phyloP scores from a whole-genome alignment of 2,113 vertebrate species.

The Cisticola juncidis region DNA sequence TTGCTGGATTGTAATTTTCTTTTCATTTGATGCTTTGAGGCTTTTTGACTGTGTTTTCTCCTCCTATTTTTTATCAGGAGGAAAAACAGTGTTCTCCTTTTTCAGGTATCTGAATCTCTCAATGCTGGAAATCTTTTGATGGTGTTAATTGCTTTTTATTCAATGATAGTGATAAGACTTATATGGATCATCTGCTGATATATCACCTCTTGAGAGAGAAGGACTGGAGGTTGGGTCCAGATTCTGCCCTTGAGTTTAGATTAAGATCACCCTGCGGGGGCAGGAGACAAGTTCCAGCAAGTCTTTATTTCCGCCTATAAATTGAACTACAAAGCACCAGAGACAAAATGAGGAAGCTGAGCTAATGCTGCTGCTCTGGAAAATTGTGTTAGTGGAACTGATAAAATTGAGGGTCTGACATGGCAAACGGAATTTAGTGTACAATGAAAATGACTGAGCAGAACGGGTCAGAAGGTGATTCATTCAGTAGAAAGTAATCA shows the following conservation, averaged over 20 bases:
- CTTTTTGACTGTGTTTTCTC: background rate
- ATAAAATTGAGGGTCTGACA: conserved; percentile 57
- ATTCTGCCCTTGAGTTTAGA: conserved; percentile 28
- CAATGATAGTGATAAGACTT: background rate
- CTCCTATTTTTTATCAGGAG: background rate
- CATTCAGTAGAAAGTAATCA: conserved; percentile 51
- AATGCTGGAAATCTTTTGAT: background rate
- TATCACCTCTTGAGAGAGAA: background rate
- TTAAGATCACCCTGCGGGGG: background rate
- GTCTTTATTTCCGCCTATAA: conserved; percentile 58
- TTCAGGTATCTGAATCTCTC: background rate
- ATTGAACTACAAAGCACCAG: conserved; percentile 53
- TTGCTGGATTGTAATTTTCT: background rate
- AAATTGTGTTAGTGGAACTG: conserved; percentile 59
- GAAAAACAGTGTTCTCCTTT: background rate
- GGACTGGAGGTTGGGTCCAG: background rate
- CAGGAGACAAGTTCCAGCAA: conserved; percentile 24
- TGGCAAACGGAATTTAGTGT: conserved; percentile 49
- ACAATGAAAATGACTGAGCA: conserved; percentile 50
- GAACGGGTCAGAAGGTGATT: conserved; percentile 27
- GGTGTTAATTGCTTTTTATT: conserved; percentile 2
- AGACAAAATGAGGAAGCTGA: conserved; percentile 54
- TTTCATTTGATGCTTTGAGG: background rate
- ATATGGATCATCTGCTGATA: background rate
- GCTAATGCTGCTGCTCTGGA: conserved; percentile 48